These are phyloP conservation scores for Pipistrellus pipistrellus DNA, from an alignment of 2,797 vertebrate species.

Conservation along the genomic window DNA sequence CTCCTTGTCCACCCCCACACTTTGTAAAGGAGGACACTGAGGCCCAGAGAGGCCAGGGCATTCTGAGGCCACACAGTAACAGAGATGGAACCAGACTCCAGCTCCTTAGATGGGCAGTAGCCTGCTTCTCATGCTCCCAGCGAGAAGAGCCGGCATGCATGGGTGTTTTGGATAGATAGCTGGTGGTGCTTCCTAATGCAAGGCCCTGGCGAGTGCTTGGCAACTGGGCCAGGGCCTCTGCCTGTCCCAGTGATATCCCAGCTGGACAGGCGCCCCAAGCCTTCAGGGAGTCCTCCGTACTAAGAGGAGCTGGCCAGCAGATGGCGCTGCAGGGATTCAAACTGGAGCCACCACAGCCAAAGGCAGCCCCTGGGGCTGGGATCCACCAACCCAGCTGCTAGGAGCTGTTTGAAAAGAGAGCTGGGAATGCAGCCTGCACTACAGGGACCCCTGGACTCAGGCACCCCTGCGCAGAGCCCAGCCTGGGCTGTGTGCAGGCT, in stretches of 20 bases:
- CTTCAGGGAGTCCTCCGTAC: neutral
- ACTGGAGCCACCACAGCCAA: neutral
- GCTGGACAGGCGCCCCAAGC: fast-evolving
- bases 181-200: fast-evolving
- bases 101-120: neutral
- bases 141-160: neutral
- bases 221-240: neutral
- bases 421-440: fast-evolving
- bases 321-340: constrained; percentile 81
- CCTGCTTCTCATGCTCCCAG: neutral
- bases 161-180: neutral
- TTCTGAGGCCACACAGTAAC: fast-evolving
- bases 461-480: neutral
- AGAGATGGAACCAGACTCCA: neutral
- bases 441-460: neutral
- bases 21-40: neutral
- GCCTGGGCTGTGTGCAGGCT: neutral
- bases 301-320: constrained; percentile 73
- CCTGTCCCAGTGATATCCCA: fast-evolving
- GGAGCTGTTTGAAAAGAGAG: neutral
- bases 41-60: too few relatives aligned
- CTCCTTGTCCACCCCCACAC: neutral
- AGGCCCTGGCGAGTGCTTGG: neutral
- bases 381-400: neutral
- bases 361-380: neutral